Evolutionary conservation across 2,113 vertebrate species (phyloP).

Genomic region (Hylia prasina): DNA sequence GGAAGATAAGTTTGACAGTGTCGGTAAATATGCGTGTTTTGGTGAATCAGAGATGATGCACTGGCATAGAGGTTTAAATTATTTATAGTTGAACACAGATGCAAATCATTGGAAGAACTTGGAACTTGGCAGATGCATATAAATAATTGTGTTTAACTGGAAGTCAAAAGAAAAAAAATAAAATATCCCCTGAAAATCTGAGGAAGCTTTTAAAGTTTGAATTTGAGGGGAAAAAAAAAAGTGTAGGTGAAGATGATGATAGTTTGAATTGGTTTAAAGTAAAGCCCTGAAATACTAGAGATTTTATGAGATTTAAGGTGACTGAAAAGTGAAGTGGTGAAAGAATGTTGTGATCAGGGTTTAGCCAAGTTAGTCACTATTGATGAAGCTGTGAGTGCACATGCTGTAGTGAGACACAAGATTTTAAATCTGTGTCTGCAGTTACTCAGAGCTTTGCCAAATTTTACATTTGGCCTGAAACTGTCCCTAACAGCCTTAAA

Average conservation of each 20-base stretch:
- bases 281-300: background rate
- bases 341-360: background rate
- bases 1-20: background rate
- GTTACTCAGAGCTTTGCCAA: background rate
- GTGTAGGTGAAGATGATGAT: background rate
- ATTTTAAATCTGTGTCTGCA: background rate
- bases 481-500: background rate
- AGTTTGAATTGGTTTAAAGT: background rate
- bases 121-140: background rate
- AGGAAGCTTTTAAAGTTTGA: background rate
- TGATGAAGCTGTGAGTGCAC: background rate
- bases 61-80: conserved; percentile 28
- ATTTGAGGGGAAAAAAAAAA: background rate
- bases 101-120: background rate
- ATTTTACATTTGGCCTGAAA: background rate
- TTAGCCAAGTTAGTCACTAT: background rate
- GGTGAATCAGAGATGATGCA: conserved; percentile 39
- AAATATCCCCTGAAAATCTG: background rate
- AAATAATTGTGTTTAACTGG: background rate
- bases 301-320: background rate
- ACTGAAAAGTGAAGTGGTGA: background rate
- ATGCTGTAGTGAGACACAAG: background rate
- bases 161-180: background rate
- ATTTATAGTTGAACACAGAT: conserved; percentile 24
- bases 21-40: background rate